phyloP scores from a whole-genome alignment of 2,797 vertebrate genomes.

The Spondyliosoma cantharus region DNA sequence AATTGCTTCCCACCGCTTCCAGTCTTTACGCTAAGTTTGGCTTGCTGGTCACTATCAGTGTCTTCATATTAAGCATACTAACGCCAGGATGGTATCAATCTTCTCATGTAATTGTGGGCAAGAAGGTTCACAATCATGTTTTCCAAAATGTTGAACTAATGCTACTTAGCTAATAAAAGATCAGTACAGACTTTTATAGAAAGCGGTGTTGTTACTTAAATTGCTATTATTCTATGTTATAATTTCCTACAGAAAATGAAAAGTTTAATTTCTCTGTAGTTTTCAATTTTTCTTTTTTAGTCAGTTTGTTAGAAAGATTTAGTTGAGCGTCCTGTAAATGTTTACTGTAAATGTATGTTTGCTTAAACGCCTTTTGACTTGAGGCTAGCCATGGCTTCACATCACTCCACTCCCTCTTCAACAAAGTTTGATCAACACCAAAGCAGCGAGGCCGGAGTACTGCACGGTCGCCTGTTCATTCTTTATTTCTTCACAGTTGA shows the following conservation, averaged over 20 bases:
- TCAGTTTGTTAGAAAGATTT: background rate
- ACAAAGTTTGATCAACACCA: slow-evolving; percentile 53
- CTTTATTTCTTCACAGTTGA: slow-evolving; percentile 73
- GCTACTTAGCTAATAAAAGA: background rate
- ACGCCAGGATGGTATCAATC: background rate
- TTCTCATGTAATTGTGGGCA: background rate
- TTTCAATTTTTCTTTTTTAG: background rate
- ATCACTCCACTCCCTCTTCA: slow-evolving; percentile 8
- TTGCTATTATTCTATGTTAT: background rate
- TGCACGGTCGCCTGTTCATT: slow-evolving; percentile 50
- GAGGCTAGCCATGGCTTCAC: background rate
- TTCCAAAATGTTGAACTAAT: background rate
- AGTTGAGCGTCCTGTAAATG: background rate
- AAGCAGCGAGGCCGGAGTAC: slow-evolving; percentile 42
- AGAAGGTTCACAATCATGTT: background rate
- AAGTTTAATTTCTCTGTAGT: background rate
- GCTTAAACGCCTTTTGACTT: background rate
- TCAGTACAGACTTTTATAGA: background rate
- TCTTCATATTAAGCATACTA: background rate
- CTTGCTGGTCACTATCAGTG: background rate
- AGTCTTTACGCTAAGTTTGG: background rate
- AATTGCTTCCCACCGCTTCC: background rate
- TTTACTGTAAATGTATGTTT: background rate
- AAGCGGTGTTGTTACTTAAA: background rate
- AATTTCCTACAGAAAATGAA: background rate